Conservation (phyloP, 2,797 vertebrate genomes). For the Pseudochromis fuscus region DNA sequence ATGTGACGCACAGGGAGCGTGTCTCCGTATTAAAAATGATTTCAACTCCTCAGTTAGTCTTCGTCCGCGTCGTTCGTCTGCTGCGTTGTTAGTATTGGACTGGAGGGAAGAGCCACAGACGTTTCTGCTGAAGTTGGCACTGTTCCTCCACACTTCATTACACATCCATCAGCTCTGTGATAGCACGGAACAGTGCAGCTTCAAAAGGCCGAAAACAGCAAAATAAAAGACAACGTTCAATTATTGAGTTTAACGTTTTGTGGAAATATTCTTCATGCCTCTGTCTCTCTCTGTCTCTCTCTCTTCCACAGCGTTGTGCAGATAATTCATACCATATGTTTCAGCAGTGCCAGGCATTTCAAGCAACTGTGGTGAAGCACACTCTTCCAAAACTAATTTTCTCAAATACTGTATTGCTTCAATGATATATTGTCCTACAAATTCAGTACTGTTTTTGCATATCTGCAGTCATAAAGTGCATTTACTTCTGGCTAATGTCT, state of each 20-base stretch:
- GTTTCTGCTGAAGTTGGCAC: slow-evolving; percentile 70
- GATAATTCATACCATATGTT: slow-evolving; percentile 82
- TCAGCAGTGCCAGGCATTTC: slow-evolving; percentile 70
- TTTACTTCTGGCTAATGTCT: not conserved
- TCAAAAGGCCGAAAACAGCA: slow-evolving; percentile 62
- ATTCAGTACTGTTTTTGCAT: slow-evolving; percentile 24
- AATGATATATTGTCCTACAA: slow-evolving; percentile 30
- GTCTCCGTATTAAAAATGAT: slow-evolving; percentile 75
- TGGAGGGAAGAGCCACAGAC: slow-evolving; percentile 67
- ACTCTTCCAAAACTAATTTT: slow-evolving; percentile 61
- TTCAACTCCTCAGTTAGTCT: slow-evolving; percentile 68
- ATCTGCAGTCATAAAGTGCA: not conserved
- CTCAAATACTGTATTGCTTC: slow-evolving; percentile 41
- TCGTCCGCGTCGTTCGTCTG: slow-evolving; percentile 60
- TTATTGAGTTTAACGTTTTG: slow-evolving; percentile 64
- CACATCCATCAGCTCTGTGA: slow-evolving; percentile 65
- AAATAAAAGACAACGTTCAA: slow-evolving; percentile 61
- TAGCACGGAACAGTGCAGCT: slow-evolving; percentile 48
- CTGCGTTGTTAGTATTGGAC: slow-evolving; percentile 53
- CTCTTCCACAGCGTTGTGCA: slow-evolving; percentile 54
- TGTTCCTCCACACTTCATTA: slow-evolving; percentile 72
- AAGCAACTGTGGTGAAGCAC: slow-evolving; percentile 59
- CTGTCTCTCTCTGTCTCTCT: slow-evolving; percentile 37
- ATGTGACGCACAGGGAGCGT: slow-evolving; percentile 75
- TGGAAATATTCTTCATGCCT: slow-evolving; percentile 60